A percentile compares a stretch with the other conserved stretches of the same genome.
These are phyloP conservation scores for Asbolus verrucosus DNA, from an alignment of 1,140 invertebrate species.

Conservation along the genomic window DNA sequence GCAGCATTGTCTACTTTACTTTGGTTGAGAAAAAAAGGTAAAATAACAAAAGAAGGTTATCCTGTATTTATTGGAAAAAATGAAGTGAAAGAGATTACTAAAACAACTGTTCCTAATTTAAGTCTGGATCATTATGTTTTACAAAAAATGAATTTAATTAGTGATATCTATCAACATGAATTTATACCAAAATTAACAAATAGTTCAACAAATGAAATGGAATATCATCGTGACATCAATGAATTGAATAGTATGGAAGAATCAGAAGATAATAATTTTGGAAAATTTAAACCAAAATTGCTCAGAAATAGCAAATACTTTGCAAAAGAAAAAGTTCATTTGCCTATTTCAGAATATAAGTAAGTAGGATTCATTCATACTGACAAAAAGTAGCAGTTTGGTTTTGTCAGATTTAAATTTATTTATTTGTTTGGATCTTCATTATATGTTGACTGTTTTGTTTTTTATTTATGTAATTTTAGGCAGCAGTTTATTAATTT, in stretches of 20 bases:
- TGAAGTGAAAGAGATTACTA: slow-evolving; percentile 53
- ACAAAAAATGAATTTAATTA: slow-evolving; percentile 55
- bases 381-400: too few species aligned
- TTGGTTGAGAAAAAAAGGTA: slow-evolving; percentile 55
- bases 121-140: slow-evolving; percentile 47
- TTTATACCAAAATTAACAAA: slow-evolving; percentile 50
- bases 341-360: slow-evolving; percentile 62
- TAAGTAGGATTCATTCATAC: too few species aligned
- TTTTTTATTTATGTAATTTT: slow-evolving; percentile 42
- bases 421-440: too few species aligned
- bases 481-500: slow-evolving; percentile 59
- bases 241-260: slow-evolving; percentile 20
- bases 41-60: slow-evolving; percentile 58
- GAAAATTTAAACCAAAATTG: slow-evolving; percentile 49
- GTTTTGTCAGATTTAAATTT: too few species aligned
- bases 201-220: too few species aligned
- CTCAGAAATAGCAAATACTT: slow-evolving; percentile 49
- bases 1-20: slow-evolving; percentile 56
- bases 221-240: too few species aligned
- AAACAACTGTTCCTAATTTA: slow-evolving; percentile 54
- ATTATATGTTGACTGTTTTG: too few species aligned
- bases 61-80: slow-evolving; percentile 60
- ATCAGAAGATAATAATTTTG: neutral
- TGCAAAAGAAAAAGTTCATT: slow-evolving; percentile 57
- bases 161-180: slow-evolving; percentile 54